Base-by-base conservation (phyloP, 2,888 invertebrate species). In the Lutraria lutraria region DNA sequence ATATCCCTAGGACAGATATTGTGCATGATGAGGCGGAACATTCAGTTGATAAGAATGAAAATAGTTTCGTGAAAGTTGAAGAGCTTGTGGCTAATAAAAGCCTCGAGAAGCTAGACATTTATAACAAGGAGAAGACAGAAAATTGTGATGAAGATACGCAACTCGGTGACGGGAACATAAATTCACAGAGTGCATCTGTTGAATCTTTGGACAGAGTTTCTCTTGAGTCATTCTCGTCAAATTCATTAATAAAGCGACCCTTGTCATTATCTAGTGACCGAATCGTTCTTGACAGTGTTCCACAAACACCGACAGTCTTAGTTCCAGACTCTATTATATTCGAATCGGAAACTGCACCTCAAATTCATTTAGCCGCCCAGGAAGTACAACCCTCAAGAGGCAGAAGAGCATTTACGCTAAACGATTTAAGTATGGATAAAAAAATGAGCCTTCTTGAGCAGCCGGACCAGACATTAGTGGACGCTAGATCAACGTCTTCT, bases 311-410 rank as follows among this genome's bases (percentile, higher is more conserved):
- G 19, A 89, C 81, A 56, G 87, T 92, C 16, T 15, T 91, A 16
- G 79, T 91, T 16, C 89, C 85, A 68, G 92, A 92, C 52, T 87
- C 88, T 13, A 89, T 90, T 76, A 92, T 92, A 52, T 85, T 88
- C 54, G 92, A 92, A 82, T 83, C 88, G 4, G 88, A 90, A 4
- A 25, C 83, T 2, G n/a, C 43, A 13, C 88, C 34, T 43, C 85
- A 86, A 10, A 76, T 90, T 10, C 54, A 82, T 34, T 53, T 89
- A 31, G 87, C 85, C 15, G 83, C 31, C 19, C 53, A 68, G 10
- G 31, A 81, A 25, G 63, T 63, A 15, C 60, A 83, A 63, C 87
- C 86, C 21, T 25, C 16, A 16, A 81, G 90, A 34, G 85, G 83
- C 29, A 76, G 86, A 52, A 68, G 89, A 6, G 89, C 89, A 29